Conservation (phyloP, 2,113 vertebrate species). For the Gallinago jamesoni region DNA sequence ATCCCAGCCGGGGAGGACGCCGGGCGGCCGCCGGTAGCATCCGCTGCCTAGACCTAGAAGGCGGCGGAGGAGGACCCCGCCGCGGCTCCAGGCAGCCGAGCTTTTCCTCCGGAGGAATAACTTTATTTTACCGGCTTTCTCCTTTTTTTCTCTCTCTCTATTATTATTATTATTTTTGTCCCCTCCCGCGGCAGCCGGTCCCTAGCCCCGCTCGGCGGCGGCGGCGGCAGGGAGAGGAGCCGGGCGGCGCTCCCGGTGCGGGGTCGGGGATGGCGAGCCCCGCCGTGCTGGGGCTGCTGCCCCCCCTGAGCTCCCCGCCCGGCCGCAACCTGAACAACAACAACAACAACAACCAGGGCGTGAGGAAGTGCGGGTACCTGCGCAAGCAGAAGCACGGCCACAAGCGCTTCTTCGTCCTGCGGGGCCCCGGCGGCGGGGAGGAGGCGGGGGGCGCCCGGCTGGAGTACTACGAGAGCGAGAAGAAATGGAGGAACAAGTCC, state of each 20-base stretch:
- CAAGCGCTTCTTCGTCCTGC: slow-evolving; percentile 94
- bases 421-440: slow-evolving; percentile 72
- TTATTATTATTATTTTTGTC: neutral
- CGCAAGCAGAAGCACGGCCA: slow-evolving; percentile 97
- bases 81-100: neutral
- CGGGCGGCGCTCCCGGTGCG: neutral
- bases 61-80: slow-evolving; percentile 15
- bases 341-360: slow-evolving; percentile 75
- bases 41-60: slow-evolving; percentile 9
- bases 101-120: neutral
- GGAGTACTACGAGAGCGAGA: slow-evolving; percentile 98
- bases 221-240: neutral
- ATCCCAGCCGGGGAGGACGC: neutral
- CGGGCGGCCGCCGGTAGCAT: neutral
- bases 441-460: slow-evolving; percentile 82
- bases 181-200: neutral
- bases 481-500: slow-evolving; percentile 97
- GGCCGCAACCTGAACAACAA: slow-evolving; percentile 76
- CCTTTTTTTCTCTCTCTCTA: neutral
- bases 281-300: slow-evolving; percentile 29
- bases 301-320: slow-evolving; percentile 13
- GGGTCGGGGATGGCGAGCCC: slow-evolving; percentile 58
- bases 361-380: slow-evolving; percentile 94
- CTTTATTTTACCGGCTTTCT: neutral
- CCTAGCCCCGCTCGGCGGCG: neutral